A percentile compares a stretch with the other conserved stretches of the same genome.
These are phyloP conservation scores for Nemapogon koenigi DNA, from an alignment of 2,888 invertebrate genomes.

Conservation along the genomic window DNA sequence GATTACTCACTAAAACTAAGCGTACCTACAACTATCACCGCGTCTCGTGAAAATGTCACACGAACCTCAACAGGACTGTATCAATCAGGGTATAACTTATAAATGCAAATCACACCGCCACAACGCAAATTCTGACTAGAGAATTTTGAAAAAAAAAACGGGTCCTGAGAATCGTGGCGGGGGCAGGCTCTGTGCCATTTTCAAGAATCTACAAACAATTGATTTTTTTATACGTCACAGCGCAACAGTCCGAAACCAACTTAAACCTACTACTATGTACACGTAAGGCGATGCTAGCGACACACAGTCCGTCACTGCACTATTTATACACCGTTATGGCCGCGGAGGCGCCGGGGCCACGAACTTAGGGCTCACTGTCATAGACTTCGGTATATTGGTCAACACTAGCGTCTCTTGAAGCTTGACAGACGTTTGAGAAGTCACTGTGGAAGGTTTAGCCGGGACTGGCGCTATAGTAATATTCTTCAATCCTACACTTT, in stretches of 20 bases:
- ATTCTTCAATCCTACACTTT: slow-evolving; percentile 54
- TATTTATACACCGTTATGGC: slow-evolving; percentile 38
- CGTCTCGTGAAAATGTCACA: too few species aligned
- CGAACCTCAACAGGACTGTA: too few species aligned
- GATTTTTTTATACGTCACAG: not conserved
- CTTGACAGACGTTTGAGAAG: slow-evolving; percentile 31
- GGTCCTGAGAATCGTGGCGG: slow-evolving; percentile 22
- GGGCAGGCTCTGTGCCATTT: slow-evolving; percentile 13
- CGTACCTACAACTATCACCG: too few species aligned
- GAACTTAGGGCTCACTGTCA: slow-evolving; percentile 79
- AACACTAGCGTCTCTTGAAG: slow-evolving; percentile 44
- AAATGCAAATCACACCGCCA: slow-evolving; percentile 39
- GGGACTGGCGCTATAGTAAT: slow-evolving; percentile 56
- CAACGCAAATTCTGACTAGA: slow-evolving; percentile 42
- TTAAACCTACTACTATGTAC: not conserved
- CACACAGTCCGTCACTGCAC: not conserved
- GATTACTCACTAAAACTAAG: too few species aligned
- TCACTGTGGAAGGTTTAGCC: slow-evolving; percentile 43
- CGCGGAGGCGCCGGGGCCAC: slow-evolving; percentile 16
- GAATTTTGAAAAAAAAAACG: slow-evolving; percentile 41
- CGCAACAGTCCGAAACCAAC: not conserved
- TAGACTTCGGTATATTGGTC: slow-evolving; percentile 81
- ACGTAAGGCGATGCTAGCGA: not conserved
- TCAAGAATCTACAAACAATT: not conserved
- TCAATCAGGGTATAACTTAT: slow-evolving; percentile 42